phyloP scores from a whole-genome alignment of 2,888 invertebrate genomes.

The Branchipolynoe longqiensis region DNA sequence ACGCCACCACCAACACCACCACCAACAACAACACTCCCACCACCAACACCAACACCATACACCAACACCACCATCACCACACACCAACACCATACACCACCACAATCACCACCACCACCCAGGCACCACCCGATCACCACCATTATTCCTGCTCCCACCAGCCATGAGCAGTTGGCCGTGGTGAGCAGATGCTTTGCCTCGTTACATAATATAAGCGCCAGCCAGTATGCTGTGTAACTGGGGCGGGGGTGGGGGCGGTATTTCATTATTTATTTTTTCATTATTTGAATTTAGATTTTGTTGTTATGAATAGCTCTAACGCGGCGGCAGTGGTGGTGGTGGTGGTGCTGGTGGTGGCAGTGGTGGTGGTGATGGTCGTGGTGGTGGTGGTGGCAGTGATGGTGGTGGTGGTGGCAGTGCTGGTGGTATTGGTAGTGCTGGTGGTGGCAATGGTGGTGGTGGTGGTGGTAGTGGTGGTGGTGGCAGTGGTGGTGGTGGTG shows the following conservation, averaged over 20 bases:
- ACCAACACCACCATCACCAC: too few species aligned
- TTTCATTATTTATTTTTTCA: too few species aligned
- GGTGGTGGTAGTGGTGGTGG: not conserved
- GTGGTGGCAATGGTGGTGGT: not conserved
- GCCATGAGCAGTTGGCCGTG: too few species aligned
- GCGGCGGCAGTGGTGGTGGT: not conserved
- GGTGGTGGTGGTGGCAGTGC: not conserved
- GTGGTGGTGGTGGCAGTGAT: conserved; percentile 1
- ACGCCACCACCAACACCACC: too few species aligned
- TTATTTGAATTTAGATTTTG: too few species aligned
- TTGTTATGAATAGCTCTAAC: not conserved
- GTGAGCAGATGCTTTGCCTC: conserved; percentile 37
- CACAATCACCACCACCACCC: too few species aligned
- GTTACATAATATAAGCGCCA: conserved; percentile 41
- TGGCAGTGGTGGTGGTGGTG: not conserved
- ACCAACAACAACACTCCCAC: too few species aligned
- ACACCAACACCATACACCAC: too few species aligned
- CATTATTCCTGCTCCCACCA: too few species aligned
- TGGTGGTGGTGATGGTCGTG: not conserved
- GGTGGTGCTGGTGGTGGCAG: not conserved
- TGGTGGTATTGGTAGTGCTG: not conserved
- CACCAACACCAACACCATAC: too few species aligned
- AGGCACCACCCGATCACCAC: too few species aligned
- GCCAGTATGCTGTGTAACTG: not conserved
- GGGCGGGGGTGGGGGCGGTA: not conserved